Percentiles rank a stretch among this genome's conserved stretches.
Conservation (phyloP, 2,888 invertebrate genomes). For the Brachyopa scutellaris region DNA sequence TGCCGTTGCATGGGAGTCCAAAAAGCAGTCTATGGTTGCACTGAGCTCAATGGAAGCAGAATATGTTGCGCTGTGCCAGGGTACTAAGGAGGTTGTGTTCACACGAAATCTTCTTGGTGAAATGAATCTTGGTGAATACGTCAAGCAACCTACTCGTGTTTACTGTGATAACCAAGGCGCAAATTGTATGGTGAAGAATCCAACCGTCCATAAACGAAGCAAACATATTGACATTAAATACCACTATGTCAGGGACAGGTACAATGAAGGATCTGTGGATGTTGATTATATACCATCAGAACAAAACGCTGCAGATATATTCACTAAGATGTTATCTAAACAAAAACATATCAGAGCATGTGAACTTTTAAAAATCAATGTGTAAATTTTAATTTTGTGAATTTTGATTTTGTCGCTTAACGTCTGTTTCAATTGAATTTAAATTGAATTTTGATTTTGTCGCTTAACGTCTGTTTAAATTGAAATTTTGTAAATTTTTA, state of each 20-base stretch:
- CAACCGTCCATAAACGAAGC: constrained; percentile 36
- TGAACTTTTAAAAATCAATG: background rate
- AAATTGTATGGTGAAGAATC: constrained; percentile 45
- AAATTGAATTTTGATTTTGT: too few relatives aligned
- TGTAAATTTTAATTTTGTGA: background rate
- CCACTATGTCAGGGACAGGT: constrained; percentile 50
- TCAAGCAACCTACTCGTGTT: constrained; percentile 13
- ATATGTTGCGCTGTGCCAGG: constrained; percentile 45
- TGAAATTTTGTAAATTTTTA: too few relatives aligned
- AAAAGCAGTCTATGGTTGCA: background rate
- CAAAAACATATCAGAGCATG: constrained; percentile 29
- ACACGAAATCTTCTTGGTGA: constrained; percentile 28
- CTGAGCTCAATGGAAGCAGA: constrained; percentile 26
- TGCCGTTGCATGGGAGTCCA: background rate
- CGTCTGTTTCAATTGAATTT: too few relatives aligned
- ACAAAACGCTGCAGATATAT: constrained; percentile 47
- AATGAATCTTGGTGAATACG: constrained; percentile 27
- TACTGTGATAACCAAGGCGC: constrained; percentile 50
- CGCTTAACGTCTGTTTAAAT: too few relatives aligned
- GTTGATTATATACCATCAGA: constrained; percentile 40
- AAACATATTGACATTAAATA: constrained; percentile 39
- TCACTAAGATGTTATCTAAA: constrained; percentile 36
- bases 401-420: too few relatives aligned
- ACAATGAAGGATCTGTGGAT: constrained; percentile 16
- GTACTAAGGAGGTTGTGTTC: constrained; percentile 47